A percentile compares a stretch with the other conserved stretches of the same genome.
Evolutionary conservation across 2,113 vertebrate genomes (phyloP).

Genomic region (Cryptoleucopteryx plumbea): DNA sequence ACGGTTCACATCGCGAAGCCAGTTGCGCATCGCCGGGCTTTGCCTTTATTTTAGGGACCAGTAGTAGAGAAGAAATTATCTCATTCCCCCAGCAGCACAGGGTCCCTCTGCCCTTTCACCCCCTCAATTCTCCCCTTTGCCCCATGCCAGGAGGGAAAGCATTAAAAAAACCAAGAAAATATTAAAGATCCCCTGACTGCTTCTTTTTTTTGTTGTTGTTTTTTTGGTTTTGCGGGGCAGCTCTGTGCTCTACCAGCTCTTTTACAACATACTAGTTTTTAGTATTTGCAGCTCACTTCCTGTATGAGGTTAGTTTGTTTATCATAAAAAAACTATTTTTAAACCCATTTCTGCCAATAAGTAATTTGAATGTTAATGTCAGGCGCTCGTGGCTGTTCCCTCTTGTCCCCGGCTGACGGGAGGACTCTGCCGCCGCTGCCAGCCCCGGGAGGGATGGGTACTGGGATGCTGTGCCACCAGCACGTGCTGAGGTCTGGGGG

Average conservation of each 20-base stretch:
- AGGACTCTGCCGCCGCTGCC: no score
- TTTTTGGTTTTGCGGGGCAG: background rate
- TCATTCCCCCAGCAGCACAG: background rate
- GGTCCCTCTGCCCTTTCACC: background rate
- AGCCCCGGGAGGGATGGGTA: no score
- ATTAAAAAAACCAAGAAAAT: background rate
- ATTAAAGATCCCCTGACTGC: background rate
- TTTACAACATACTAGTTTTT: constrained; percentile 5
- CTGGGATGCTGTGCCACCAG: no score
- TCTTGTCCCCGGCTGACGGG: no score
- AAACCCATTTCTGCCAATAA: no score
- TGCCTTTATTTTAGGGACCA: constrained; percentile 44
- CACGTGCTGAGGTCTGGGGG: background rate
- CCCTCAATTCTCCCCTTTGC: background rate
- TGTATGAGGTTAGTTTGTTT: no score
- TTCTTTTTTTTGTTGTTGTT: background rate
- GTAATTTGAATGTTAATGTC: no score
- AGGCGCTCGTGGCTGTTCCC: no score
- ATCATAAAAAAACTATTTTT: no score
- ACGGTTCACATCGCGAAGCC: background rate
- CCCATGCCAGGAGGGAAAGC: background rate
- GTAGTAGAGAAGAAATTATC: background rate
- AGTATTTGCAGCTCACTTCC: no score
- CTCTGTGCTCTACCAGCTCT: constrained; percentile 7
- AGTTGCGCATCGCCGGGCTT: constrained; percentile 46